Evolutionary conservation across 2,888 invertebrate genomes (phyloP).

Genomic region (Acleris emargana): DNA sequence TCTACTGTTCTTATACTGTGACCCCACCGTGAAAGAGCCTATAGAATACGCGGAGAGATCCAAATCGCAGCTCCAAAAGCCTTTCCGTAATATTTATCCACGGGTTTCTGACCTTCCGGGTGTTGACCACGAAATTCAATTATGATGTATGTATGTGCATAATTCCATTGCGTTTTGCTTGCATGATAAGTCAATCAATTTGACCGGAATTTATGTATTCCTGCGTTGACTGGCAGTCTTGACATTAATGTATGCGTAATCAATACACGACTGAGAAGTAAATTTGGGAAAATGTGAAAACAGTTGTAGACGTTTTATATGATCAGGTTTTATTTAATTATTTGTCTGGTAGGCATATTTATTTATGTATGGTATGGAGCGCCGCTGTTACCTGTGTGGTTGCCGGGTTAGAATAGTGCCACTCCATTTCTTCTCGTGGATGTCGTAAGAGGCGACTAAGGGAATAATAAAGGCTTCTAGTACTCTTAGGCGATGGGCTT

Average conservation of each 20-base stretch:
- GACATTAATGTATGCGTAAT: neutral
- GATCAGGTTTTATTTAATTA: neutral
- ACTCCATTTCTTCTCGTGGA: too few species aligned
- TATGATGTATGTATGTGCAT: constrained; percentile 23
- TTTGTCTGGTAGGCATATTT: too few species aligned
- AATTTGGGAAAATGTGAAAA: neutral
- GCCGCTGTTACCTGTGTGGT: too few species aligned
- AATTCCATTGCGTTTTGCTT: constrained; percentile 18
- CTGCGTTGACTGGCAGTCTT: neutral
- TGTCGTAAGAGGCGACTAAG: too few species aligned
- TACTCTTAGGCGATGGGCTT: too few species aligned
- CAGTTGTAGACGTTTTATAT: neutral
- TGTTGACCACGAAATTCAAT: constrained; percentile 15
- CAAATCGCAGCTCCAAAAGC: too few species aligned
- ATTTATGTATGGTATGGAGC: too few species aligned
- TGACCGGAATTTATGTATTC: constrained; percentile 1
- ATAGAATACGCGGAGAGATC: too few species aligned
- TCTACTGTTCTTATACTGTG: too few species aligned
- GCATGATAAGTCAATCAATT: constrained; percentile 9
- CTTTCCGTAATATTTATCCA: constrained; percentile 6
- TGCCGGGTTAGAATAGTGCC: too few species aligned
- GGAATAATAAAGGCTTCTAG: too few species aligned
- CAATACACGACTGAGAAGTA: neutral
- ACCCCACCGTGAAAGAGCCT: too few species aligned
- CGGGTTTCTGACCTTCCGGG: constrained; percentile 14